phyloP scores from a whole-genome alignment of 2,797 vertebrate species.

The Pangasius krempfi region DNA sequence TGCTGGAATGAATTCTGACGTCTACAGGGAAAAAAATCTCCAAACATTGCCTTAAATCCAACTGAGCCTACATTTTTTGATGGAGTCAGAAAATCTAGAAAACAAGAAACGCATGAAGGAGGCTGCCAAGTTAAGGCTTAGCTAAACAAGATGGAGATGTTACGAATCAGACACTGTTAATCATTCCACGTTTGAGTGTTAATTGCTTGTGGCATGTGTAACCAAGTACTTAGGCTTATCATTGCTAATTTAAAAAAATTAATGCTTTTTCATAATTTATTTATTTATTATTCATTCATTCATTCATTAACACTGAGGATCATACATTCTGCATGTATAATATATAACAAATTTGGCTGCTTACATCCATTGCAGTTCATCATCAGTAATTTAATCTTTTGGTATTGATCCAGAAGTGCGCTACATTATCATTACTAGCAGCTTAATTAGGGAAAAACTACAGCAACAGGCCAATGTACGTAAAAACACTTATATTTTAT shows the following conservation, averaged over 20 bases:
- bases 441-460: constrained; percentile 1
- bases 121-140: neutral
- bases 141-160: too few species aligned
- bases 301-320: neutral
- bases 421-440: neutral
- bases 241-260: neutral
- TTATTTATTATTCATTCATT: constrained; percentile 6
- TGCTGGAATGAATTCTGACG: neutral
- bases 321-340: neutral
- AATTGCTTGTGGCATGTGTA: neutral
- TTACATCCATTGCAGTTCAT: neutral
- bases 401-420: neutral
- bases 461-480: constrained; percentile 1
- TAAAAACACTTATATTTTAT: neutral
- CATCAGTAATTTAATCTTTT: neutral
- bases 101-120: neutral
- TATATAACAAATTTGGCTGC: neutral
- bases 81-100: neutral
- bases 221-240: neutral
- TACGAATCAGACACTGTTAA: neutral
- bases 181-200: neutral
- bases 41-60: neutral
- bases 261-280: neutral
- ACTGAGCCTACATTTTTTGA: neutral
- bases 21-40: neutral